phyloP scores from a whole-genome alignment of 1,140 invertebrate species.

The Lepeophtheirus salmonis region DNA sequence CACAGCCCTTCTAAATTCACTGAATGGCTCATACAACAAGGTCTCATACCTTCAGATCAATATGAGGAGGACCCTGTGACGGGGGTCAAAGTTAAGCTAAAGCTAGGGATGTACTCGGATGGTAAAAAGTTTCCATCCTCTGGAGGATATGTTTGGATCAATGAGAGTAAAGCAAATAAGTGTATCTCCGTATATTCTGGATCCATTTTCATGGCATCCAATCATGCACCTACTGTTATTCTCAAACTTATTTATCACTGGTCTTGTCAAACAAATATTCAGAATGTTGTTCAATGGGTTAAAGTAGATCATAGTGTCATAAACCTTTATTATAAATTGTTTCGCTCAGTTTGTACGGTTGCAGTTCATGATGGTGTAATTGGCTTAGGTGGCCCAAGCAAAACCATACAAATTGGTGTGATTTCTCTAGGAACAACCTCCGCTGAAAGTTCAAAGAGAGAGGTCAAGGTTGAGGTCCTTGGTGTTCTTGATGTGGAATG shows the following conservation, averaged over 20 bases:
- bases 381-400: conserved; percentile 24
- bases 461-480: conserved; percentile 66
- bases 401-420: conserved; percentile 47
- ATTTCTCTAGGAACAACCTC: conserved; percentile 72
- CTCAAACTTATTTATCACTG: conserved; percentile 72
- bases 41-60: conserved; percentile 53
- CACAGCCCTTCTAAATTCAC: conserved; percentile 56
- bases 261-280: conserved; percentile 66
- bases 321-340: conserved; percentile 20
- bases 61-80: conserved; percentile 41
- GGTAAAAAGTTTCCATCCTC: conserved; percentile 52
- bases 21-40: conserved; percentile 69
- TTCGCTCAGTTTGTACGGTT: conserved; percentile 21
- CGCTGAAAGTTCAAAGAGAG: conserved; percentile 54
- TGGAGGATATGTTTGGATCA: conserved; percentile 67
- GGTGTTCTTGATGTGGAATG: conserved; percentile 54
- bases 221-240: conserved; percentile 49
- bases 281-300: conserved; percentile 68
- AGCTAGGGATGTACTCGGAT: conserved; percentile 55
- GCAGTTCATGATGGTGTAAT: conserved; percentile 22
- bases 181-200: conserved; percentile 66
- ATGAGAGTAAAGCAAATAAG: conserved; percentile 54
- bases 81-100: too few species aligned
- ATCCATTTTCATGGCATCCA: conserved; percentile 62
- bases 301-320: conserved; percentile 34